Conservation (phyloP, 2,888 invertebrate genomes). For the Hypsopygia costalis region DNA sequence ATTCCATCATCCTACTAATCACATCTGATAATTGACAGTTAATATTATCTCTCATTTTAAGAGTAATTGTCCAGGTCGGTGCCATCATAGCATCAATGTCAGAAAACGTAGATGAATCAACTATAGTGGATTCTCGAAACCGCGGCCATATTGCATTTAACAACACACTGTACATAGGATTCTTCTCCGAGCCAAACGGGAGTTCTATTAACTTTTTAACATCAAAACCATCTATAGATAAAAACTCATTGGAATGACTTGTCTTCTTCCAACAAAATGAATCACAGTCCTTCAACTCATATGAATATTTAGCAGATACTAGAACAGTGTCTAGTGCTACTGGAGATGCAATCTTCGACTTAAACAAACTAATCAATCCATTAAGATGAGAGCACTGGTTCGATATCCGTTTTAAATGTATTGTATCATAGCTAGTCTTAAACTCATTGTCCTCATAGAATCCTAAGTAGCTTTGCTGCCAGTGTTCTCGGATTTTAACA, state of each 20-base stretch:
- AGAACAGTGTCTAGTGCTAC: conserved; percentile 82
- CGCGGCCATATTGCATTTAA: conserved; percentile 93
- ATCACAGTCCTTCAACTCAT: conserved; percentile 82
- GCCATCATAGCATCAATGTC: conserved; percentile 92
- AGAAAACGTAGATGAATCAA: conserved; percentile 92
- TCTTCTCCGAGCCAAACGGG: conserved; percentile 92
- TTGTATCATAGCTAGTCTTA: conserved; percentile 93
- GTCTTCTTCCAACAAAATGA: conserved; percentile 83
- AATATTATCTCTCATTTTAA: conserved; percentile 84
- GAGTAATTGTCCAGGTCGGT: conserved; percentile 88
- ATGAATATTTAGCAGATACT: conserved; percentile 89
- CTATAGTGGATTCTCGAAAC: conserved; percentile 90
- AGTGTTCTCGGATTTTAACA: conserved; percentile 90
- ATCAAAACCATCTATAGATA: conserved; percentile 73
- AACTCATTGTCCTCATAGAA: conserved; percentile 88
- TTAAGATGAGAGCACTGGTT: conserved; percentile 90
- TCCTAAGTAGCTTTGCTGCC: conserved; percentile 91
- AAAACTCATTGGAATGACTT: conserved; percentile 61
- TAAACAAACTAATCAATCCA: conserved; percentile 92
- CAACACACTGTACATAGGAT: conserved; percentile 89
- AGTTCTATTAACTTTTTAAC: conserved; percentile 75
- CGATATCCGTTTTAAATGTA: conserved; percentile 90
- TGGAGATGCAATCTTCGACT: conserved; percentile 90
- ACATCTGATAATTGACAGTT: conserved; percentile 89
- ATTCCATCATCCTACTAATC: conserved; percentile 84